Conservation (phyloP, 2,113 vertebrate genomes). For the Himantopus leucocephalus region DNA sequence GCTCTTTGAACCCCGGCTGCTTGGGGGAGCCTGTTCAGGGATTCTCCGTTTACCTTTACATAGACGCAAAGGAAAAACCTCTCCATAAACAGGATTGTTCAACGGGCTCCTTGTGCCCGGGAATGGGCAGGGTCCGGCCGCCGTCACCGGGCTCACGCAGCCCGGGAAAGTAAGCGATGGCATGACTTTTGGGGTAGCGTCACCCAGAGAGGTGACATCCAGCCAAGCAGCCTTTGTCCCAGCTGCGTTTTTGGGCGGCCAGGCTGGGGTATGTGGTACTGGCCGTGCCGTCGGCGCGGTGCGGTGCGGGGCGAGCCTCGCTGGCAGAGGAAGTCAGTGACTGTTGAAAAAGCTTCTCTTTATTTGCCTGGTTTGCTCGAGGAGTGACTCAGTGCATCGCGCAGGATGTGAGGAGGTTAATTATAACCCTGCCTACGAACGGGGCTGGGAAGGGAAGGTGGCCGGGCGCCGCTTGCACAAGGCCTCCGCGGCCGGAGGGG, state of each 20-base stretch:
- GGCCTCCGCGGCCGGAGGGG: not conserved
- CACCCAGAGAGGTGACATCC: not conserved
- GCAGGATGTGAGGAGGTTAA: conserved; percentile 60
- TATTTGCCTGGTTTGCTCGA: not conserved
- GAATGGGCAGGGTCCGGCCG: not conserved
- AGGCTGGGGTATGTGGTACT: not conserved
- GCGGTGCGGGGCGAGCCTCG: rapidly evolving
- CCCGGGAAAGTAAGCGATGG: rapidly evolving
- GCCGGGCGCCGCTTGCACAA: not conserved
- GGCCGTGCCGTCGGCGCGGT: not conserved
- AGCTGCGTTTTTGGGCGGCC: not conserved
- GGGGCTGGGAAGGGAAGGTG: not conserved
- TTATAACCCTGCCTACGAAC: conserved; percentile 16
- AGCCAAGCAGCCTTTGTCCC: not conserved
- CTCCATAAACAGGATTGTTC: not conserved
- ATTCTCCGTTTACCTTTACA: not conserved
- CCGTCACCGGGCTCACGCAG: rapidly evolving
- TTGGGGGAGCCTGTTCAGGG: not conserved
- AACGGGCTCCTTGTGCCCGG: not conserved
- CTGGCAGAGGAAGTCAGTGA: not conserved
- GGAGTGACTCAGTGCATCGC: conserved; percentile 35
- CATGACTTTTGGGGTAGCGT: not conserved
- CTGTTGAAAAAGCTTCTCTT: not conserved
- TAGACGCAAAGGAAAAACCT: not conserved
- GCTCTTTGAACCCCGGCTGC: conserved; percentile 1